A percentile compares a stretch with the other conserved stretches of the same genome.
Conservation (phyloP, 2,797 vertebrate species). For the Acanthurus tractus region DNA sequence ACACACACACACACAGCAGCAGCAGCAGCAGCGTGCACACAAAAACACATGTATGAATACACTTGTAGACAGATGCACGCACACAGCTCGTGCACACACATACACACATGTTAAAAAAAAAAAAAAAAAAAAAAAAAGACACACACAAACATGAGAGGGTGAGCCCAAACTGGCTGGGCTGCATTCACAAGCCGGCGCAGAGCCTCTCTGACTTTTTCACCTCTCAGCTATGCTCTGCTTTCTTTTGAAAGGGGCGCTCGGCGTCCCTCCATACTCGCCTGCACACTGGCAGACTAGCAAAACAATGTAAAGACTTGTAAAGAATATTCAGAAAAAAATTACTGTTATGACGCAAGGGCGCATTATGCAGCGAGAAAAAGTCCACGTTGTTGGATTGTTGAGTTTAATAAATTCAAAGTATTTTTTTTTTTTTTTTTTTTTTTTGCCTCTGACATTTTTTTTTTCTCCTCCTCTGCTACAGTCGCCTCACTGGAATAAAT, state of each 20-base stretch:
- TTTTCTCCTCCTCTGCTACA: slow-evolving; percentile 74
- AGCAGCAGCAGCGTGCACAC: slow-evolving; percentile 6
- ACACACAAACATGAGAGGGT: slow-evolving; percentile 72
- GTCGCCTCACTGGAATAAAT: slow-evolving; percentile 88
- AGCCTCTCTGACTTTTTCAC: slow-evolving; percentile 81
- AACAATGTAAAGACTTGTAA: slow-evolving; percentile 72
- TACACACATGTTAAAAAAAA: slow-evolving; percentile 3
- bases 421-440: slow-evolving; percentile 79
- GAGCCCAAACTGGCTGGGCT: slow-evolving; percentile 84
- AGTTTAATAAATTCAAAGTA: slow-evolving; percentile 88
- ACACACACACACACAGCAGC: slow-evolving; percentile 48
- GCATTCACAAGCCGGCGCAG: slow-evolving; percentile 84
- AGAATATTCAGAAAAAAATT: slow-evolving; percentile 74
- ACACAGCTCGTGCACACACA: slow-evolving; percentile 32
- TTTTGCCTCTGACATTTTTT: slow-evolving; percentile 72
- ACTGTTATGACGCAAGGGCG: slow-evolving; percentile 74
- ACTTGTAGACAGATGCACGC: slow-evolving; percentile 47
- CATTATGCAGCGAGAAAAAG: slow-evolving; percentile 74
- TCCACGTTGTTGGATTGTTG: slow-evolving; percentile 75
- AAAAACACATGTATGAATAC: slow-evolving; percentile 41
- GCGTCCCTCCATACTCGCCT: slow-evolving; percentile 65
- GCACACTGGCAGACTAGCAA: slow-evolving; percentile 64
- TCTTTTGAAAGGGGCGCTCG: slow-evolving; percentile 72
- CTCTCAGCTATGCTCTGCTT: slow-evolving; percentile 81
- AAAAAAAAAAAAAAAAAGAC: slow-evolving; percentile 26